Conservation (phyloP, 1,140 invertebrate genomes). For the Anastrepha obliqua region DNA sequence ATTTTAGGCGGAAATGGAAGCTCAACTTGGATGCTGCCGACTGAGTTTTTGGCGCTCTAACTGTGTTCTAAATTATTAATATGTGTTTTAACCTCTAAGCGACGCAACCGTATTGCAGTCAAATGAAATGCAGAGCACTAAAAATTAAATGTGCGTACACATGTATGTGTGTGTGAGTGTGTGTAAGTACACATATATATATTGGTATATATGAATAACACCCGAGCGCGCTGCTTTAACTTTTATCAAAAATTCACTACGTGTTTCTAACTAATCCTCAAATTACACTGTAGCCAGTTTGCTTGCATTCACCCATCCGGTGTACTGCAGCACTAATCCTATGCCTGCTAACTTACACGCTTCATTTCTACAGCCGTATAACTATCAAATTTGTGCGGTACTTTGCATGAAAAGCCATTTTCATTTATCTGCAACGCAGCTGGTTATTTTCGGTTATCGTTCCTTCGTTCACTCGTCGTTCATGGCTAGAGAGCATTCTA, state of each 20-base stretch:
- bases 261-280: constrained; percentile 41
- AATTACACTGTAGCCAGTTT: constrained; percentile 33
- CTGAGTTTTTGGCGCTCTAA: neutral
- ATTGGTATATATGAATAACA: neutral
- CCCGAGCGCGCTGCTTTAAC: neutral
- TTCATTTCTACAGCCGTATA: neutral
- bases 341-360: neutral
- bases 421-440: constrained; percentile 26
- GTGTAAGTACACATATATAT: neutral
- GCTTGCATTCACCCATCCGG: neutral
- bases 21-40: neutral
- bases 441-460: constrained; percentile 34
- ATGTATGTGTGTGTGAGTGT: neutral
- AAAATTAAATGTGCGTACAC: neutral
- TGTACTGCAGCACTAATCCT: constrained; percentile 16
- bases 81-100: constrained; percentile 17
- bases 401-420: constrained; percentile 9
- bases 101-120: constrained; percentile 2
- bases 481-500: neutral
- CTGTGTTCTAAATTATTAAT: constrained; percentile 31
- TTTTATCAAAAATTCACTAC: constrained; percentile 40
- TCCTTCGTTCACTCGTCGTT: neutral
- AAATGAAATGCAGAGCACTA: neutral
- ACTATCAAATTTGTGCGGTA: constrained; percentile 30
- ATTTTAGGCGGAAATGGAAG: neutral